Evolutionary conservation across 1,140 invertebrate species (phyloP).

Genomic region (Papilio polytes): DNA sequence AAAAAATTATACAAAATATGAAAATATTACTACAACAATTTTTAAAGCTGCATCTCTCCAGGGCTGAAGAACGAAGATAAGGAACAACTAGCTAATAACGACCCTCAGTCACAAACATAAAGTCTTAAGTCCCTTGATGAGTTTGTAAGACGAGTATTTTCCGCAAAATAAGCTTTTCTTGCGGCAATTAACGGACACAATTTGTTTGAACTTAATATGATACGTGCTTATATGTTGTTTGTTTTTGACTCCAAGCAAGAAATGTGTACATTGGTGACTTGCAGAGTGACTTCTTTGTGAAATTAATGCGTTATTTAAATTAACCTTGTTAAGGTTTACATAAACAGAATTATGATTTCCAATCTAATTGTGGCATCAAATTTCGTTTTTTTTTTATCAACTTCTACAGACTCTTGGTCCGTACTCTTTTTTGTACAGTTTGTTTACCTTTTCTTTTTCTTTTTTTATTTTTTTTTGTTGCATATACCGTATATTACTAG

Average conservation of each 20-base stretch:
- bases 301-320: neutral
- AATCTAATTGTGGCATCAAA: no score
- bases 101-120: neutral
- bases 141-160: conserved; percentile 17
- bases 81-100: neutral
- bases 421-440: no score
- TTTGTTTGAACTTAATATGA: conserved; percentile 13
- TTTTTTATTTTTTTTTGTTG: no score
- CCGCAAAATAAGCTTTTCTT: conserved; percentile 5
- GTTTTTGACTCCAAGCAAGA: conserved; percentile 7
- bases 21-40: neutral
- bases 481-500: no score
- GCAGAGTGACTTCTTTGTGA: neutral
- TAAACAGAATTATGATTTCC: no score
- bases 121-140: neutral
- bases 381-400: no score
- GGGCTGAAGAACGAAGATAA: neutral
- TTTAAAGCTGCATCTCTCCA: neutral
- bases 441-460: no score
- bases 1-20: neutral
- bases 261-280: neutral
- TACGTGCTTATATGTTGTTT: neutral
- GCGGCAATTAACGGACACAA: neutral
- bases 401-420: no score
- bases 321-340: no score